A percentile compares a stretch with the other conserved stretches of the same genome.
Conservation (phyloP, 2,113 vertebrate species). For the Mola mola region DNA sequence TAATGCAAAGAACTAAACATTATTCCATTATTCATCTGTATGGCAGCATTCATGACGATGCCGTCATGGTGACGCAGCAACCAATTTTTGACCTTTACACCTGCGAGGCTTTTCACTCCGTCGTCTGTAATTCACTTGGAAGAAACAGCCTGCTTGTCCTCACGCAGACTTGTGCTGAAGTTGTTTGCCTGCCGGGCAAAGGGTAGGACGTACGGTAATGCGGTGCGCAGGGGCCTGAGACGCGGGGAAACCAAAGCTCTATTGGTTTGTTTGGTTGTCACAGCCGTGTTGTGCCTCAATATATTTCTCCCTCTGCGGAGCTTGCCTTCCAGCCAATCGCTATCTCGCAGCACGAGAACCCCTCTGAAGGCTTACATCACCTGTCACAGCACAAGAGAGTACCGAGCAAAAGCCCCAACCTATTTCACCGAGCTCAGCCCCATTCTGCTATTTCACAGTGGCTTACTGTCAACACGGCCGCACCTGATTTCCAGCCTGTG, state of each 20-base stretch:
- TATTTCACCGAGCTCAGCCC: no score
- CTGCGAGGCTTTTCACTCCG: constrained; percentile 23
- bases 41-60: neutral
- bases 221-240: constrained; percentile 4
- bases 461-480: constrained; percentile 61
- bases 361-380: constrained; percentile 40
- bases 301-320: no score
- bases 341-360: no score
- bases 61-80: no score
- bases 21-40: no score
- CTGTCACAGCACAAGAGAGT: constrained; percentile 38
- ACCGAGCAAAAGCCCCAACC: no score
- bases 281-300: no score
- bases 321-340: no score
- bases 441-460: constrained; percentile 47
- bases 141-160: constrained; percentile 9
- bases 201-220: no score
- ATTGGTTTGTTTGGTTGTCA: no score
- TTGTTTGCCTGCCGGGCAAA: constrained; percentile 40
- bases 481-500: constrained; percentile 36
- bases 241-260: no score
- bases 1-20: no score
- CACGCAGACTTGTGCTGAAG: constrained; percentile 17
- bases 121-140: constrained; percentile 35
- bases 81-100: neutral